phyloP scores from a whole-genome alignment of 2,888 invertebrate genomes.

The Apotomis capreana region DNA sequence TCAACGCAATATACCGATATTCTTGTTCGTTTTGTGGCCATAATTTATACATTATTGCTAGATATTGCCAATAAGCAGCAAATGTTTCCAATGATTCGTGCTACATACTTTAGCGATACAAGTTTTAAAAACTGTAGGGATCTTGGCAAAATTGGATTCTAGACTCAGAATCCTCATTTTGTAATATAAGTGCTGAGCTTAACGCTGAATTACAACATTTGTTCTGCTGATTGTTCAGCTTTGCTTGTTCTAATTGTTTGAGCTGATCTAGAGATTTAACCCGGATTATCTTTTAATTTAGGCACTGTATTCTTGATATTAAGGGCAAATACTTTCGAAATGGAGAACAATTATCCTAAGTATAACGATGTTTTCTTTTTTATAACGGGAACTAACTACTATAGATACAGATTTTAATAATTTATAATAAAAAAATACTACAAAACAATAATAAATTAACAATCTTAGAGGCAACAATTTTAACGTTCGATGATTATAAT shows the following conservation, averaged over 20 bases:
- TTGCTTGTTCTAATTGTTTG: not conserved
- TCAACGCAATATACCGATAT: slow-evolving; percentile 1
- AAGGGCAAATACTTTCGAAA: no score
- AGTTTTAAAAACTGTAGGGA: slow-evolving; percentile 3
- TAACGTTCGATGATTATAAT: no score
- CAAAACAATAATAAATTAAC: no score
- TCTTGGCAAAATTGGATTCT: slow-evolving; percentile 14
- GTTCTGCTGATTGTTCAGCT: slow-evolving; percentile 4
- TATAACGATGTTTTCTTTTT: no score
- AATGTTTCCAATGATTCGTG: slow-evolving; percentile 11
- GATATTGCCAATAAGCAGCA: slow-evolving; percentile 8
- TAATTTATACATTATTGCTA: not conserved
- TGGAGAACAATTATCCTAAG: no score
- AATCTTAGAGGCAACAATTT: no score
- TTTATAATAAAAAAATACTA: no score
- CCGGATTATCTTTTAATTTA: not conserved
- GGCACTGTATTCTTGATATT: not conserved
- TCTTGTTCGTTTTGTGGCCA: not conserved
- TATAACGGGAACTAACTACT: no score
- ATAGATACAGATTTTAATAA: no score
- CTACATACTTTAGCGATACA: not conserved
- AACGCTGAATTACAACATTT: slow-evolving; percentile 7
- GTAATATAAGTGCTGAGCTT: slow-evolving; percentile 13
- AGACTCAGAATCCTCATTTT: slow-evolving; percentile 18
- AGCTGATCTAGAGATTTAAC: slow-evolving; percentile 4